phyloP scores from a whole-genome alignment of 2,113 vertebrate genomes.

The Lepisosteus oculatus region DNA sequence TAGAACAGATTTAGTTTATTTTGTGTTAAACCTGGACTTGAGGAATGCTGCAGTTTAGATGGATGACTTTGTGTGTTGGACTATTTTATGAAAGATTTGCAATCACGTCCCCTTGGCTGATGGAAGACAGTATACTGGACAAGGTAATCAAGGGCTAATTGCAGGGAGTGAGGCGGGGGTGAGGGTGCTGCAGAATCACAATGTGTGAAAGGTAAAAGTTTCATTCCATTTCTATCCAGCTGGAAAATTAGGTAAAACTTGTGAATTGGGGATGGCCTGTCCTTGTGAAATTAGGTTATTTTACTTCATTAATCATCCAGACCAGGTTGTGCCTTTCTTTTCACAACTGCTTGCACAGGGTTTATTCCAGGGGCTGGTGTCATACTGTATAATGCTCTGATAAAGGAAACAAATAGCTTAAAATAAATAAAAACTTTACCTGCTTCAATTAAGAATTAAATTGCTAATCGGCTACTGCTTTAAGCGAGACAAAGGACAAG shows the following conservation, averaged over 20 bases:
- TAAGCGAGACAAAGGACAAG: too few relatives aligned
- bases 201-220: too few relatives aligned
- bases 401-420: too few relatives aligned
- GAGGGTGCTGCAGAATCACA: constrained; percentile 26
- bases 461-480: too few relatives aligned
- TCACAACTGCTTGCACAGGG: constrained; percentile 12
- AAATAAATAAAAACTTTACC: too few relatives aligned
- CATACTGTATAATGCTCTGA: too few relatives aligned
- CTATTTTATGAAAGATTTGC: not conserved
- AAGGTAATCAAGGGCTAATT: constrained; percentile 4
- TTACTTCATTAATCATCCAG: constrained; percentile 52
- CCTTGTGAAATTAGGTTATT: constrained; percentile 53
- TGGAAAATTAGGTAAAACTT: constrained; percentile 62
- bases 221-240: constrained; percentile 33
- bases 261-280: constrained; percentile 43
- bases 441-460: too few relatives aligned
- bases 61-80: too few relatives aligned
- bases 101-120: not conserved
- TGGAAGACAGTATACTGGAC: not conserved
- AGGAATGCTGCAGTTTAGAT: not conserved
- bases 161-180: constrained; percentile 15
- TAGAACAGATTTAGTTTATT: constrained; percentile 11
- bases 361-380: too few relatives aligned
- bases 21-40: not conserved
- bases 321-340: constrained; percentile 39